Percentiles rank a stretch among this genome's conserved stretches.
phyloP scores from a whole-genome alignment of 2,113 vertebrate genomes.

The Pardalotus punctatus region DNA sequence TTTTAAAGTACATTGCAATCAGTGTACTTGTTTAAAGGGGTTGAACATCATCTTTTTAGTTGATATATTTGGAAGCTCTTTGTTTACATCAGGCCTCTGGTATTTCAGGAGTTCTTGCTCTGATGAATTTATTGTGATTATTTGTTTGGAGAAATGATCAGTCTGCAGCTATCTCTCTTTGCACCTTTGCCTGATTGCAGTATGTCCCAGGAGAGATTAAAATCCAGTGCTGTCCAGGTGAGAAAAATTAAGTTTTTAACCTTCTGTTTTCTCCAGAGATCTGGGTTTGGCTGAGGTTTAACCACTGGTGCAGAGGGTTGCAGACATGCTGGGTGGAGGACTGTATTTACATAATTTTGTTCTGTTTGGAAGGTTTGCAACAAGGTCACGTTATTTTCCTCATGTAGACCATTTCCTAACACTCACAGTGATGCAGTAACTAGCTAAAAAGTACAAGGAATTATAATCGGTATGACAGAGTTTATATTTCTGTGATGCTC shows the following conservation, averaged over 20 bases:
- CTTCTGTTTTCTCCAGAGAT: background rate
- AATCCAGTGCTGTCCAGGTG: background rate
- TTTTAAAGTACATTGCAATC: background rate
- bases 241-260: background rate
- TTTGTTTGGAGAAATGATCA: background rate
- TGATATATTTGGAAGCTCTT: background rate
- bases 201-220: background rate
- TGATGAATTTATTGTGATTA: background rate
- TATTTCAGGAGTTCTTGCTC: background rate
- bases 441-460: background rate
- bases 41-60: background rate
- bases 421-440: background rate
- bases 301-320: background rate
- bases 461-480: background rate
- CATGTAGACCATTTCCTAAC: background rate
- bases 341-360: background rate
- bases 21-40: background rate
- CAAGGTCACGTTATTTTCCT: background rate
- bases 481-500: background rate
- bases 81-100: background rate
- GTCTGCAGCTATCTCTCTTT: background rate
- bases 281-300: background rate
- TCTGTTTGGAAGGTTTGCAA: background rate
- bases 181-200: background rate
- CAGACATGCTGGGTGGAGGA: background rate